phyloP scores from a whole-genome alignment of 2,113 vertebrate species.

The Rhombomys opimus region DNA sequence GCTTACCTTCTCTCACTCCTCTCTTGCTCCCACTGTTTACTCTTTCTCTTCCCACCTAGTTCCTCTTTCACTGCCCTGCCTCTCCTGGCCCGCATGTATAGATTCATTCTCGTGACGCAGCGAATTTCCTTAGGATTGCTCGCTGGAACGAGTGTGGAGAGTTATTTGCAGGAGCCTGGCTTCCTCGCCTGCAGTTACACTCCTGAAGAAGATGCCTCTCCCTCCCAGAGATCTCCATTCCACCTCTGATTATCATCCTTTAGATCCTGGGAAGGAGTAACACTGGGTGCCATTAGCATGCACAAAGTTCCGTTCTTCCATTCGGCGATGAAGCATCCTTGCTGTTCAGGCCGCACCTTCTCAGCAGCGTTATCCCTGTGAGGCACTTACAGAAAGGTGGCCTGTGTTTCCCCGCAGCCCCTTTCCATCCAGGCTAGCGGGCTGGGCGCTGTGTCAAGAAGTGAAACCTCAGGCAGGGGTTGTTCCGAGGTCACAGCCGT shows the following conservation, averaged over 20 bases:
- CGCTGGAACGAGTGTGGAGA: neutral
- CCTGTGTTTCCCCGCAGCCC: neutral
- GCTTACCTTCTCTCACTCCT: neutral
- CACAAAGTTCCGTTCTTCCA: neutral
- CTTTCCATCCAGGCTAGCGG: neutral
- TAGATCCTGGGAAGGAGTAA: neutral
- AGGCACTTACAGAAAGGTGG: neutral
- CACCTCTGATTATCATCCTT: too few species aligned
- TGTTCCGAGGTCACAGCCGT: neutral
- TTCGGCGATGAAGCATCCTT: neutral
- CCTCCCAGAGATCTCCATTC: neutral
- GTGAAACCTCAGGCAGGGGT: neutral
- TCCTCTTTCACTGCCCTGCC: neutral
- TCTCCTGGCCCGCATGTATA: neutral
- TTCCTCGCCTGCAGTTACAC: neutral
- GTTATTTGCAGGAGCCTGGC: neutral
- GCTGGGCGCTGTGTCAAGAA: neutral
- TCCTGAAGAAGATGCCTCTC: neutral
- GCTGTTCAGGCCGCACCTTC: neutral
- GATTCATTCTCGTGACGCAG: neutral
- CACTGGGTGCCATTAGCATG: accelerated
- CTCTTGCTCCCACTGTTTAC: too few species aligned
- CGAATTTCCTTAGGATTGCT: neutral
- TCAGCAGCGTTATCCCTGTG: neutral
- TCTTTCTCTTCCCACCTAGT: neutral